Evolutionary conservation across 2,113 vertebrate genomes (phyloP), one percentile per base, ranked within the genome.

Genomic region (Phyllopteryx taeniolatus): DNA sequence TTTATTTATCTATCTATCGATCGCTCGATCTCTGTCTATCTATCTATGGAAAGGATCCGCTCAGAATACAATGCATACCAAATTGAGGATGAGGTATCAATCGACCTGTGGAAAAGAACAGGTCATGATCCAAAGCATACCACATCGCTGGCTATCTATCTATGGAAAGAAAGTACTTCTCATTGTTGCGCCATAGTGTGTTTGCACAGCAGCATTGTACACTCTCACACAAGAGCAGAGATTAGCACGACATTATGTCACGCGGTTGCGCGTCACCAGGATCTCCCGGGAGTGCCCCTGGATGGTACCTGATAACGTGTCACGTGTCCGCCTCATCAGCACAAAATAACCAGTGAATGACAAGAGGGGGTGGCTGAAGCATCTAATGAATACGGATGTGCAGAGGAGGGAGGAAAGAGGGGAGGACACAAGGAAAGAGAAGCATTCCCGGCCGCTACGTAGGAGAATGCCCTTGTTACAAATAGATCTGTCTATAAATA

Each of bases 401-500:
- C n/a, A 63, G 64, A 70, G 69, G 82, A 73, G 22, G 72, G 43
- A 78, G 68, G 54, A 47, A 78, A 61, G 13, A 3, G 13, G 57
- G 27, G 59, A 9, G 14, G 33, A 13, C 31, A 68, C 66, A 63
- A 83, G 66, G 74, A 79, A 75, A 66, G 68, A 78, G 64, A 84
- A 83, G 73, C 79, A 79, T 73, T 80, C 44, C 67, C 62, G 62
- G 56, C 73, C 77, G 72, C 75, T 77, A 83, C 64, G 20, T 70
- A 72, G 76, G 73, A 89, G 77, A 87, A 88, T 84, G 84, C 88
- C 82, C 86, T 86, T 78, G 82, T 89, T 92, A 82, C 83, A 91
- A 91, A 90, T 91, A 91, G 79, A 91, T 85, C 77, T 73, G 75
- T 47, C 89, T 91, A 90, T 89, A 91, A 91, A 91, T 89, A 93